These are phyloP conservation scores for Trissolcus brochymenae DNA, from an alignment of 2,888 invertebrate species.

Conservation along the genomic window DNA sequence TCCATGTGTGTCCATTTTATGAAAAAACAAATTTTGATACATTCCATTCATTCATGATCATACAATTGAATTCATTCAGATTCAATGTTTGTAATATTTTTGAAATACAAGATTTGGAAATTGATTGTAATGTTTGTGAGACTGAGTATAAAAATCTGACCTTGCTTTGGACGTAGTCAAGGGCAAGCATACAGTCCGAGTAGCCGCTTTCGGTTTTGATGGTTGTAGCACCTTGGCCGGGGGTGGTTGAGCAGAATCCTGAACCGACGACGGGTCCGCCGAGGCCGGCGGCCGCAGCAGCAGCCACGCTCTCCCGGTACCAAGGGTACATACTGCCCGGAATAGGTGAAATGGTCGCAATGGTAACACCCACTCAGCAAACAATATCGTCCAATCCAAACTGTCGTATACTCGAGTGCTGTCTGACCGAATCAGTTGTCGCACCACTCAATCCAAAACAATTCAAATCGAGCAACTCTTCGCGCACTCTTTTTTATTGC, in stretches of 20 bases:
- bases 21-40: too few species aligned
- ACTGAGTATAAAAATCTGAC: constrained; percentile 71
- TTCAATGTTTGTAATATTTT: too few species aligned
- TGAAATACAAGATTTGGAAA: too few species aligned
- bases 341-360: constrained; percentile 62
- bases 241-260: constrained; percentile 77
- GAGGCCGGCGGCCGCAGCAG: constrained; percentile 78
- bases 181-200: constrained; percentile 84
- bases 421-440: constrained; percentile 33
- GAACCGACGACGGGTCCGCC: constrained; percentile 75
- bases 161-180: constrained; percentile 84
- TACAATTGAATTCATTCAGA: too few species aligned
- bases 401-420: background rate
- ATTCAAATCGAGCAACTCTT: constrained; percentile 1
- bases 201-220: constrained; percentile 83
- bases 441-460: constrained; percentile 19
- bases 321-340: constrained; percentile 79
- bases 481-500: background rate
- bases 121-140: too few species aligned
- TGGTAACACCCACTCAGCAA: constrained; percentile 31
- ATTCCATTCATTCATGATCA: too few species aligned
- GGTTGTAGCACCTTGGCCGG: constrained; percentile 77
- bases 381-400: constrained; percentile 4
- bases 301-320: constrained; percentile 79
- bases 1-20: too few species aligned